Conservation (phyloP, 2,888 invertebrate species). For the Thera obeliscata region DNA sequence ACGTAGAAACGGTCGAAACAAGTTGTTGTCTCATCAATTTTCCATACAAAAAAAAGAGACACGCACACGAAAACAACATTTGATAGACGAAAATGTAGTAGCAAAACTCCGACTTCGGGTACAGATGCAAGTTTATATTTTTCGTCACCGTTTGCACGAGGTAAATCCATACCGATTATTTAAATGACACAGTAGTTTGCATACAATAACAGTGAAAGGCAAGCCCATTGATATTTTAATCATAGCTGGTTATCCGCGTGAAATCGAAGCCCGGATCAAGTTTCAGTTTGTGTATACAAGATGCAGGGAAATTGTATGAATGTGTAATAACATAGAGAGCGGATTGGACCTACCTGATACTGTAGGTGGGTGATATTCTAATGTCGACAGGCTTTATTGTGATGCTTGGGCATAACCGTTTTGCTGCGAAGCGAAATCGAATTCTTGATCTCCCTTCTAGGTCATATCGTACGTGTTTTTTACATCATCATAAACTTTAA, state of each 20-base stretch:
- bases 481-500: no score
- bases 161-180: slow-evolving; percentile 60
- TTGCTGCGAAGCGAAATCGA: slow-evolving; percentile 6
- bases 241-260: slow-evolving; percentile 66
- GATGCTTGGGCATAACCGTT: slow-evolving; percentile 7
- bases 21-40: no score
- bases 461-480: background rate
- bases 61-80: no score
- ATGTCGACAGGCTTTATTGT: slow-evolving; percentile 13
- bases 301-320: slow-evolving; percentile 20
- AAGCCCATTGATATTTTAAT: slow-evolving; percentile 78
- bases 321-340: slow-evolving; percentile 16
- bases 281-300: slow-evolving; percentile 34
- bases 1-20: no score
- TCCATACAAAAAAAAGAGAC: no score
- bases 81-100: no score
- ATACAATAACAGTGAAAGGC: slow-evolving; percentile 80
- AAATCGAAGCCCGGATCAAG: slow-evolving; percentile 64
- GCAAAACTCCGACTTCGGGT: no score
- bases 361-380: slow-evolving; percentile 20
- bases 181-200: slow-evolving; percentile 71
- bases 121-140: slow-evolving; percentile 8
- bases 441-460: slow-evolving; percentile 5
- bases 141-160: slow-evolving; percentile 41
- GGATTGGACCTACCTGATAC: slow-evolving; percentile 21